These are phyloP conservation scores for Elegia similella DNA, from an alignment of 2,888 invertebrate species.

Conservation along the genomic window DNA sequence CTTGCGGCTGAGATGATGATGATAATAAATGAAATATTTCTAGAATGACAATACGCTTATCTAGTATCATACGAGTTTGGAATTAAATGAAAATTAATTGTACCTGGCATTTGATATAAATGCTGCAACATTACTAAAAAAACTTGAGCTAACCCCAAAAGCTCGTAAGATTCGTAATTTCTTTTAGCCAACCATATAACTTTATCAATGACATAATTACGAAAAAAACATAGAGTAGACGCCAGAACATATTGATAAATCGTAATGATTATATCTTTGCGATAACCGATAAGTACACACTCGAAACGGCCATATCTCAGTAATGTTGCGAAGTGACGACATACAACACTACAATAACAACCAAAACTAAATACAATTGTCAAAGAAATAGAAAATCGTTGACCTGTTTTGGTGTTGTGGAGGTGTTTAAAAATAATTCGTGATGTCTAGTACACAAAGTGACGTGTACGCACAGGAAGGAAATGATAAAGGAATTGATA, in stretches of 20 bases:
- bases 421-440: neutral
- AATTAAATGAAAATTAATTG: too few species aligned
- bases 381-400: conserved; percentile 21
- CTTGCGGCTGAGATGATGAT: too few species aligned
- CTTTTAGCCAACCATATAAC: neutral
- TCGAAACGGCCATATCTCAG: conserved; percentile 47
- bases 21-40: too few species aligned
- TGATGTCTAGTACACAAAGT: neutral
- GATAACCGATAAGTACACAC: conserved; percentile 53
- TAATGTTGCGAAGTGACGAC: conserved; percentile 48
- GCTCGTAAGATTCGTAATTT: too few species aligned
- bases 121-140: too few species aligned
- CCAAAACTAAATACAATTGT: conserved; percentile 29
- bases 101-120: too few species aligned
- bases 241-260: conserved; percentile 37
- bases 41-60: too few species aligned
- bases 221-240: conserved; percentile 30
- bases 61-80: too few species aligned
- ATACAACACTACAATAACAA: conserved; percentile 37
- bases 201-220: conserved; percentile 19
- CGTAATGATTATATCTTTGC: conserved; percentile 43
- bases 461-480: conserved; percentile 3
- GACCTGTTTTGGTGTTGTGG: neutral
- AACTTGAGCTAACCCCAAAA: too few species aligned
- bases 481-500: conserved; percentile 46